These are phyloP conservation scores for Lumbricus terrestris DNA, from an alignment of 2,888 invertebrate species.

Conservation along the genomic window DNA sequence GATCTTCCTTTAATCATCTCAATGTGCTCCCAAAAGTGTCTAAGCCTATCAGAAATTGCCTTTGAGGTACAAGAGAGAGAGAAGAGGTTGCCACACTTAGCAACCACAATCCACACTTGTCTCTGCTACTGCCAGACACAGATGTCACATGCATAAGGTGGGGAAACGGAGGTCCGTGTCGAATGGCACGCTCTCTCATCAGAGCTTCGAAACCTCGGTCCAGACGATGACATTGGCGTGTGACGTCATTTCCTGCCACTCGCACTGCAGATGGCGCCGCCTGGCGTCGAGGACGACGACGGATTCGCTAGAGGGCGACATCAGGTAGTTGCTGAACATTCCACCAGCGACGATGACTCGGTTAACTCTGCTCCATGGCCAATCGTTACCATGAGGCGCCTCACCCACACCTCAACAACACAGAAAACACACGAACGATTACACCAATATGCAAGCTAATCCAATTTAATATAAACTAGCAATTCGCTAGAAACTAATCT, in stretches of 20 bases:
- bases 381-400: slow-evolving; percentile 14
- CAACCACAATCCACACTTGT: neutral
- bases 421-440: neutral
- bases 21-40: neutral
- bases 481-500: neutral
- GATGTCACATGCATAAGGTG: neutral
- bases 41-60: neutral
- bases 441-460: neutral
- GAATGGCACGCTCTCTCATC: neutral
- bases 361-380: slow-evolving; percentile 69
- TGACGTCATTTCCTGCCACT: slow-evolving; percentile 68
- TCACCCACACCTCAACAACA: neutral
- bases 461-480: neutral
- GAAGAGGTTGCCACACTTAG: neutral
- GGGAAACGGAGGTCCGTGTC: neutral
- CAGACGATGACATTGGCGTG: slow-evolving; percentile 70
- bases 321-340: slow-evolving; percentile 73
- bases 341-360: slow-evolving; percentile 71
- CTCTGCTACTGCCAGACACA: neutral
- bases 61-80: neutral
- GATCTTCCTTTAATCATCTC: neutral
- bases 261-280: slow-evolving; percentile 73
- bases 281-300: slow-evolving; percentile 73
- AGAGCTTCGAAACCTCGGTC: slow-evolving; percentile 59
- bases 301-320: slow-evolving; percentile 71